These are phyloP conservation scores for Cybosia mesomella DNA, from an alignment of 2,888 invertebrate species.

Conservation along the genomic window DNA sequence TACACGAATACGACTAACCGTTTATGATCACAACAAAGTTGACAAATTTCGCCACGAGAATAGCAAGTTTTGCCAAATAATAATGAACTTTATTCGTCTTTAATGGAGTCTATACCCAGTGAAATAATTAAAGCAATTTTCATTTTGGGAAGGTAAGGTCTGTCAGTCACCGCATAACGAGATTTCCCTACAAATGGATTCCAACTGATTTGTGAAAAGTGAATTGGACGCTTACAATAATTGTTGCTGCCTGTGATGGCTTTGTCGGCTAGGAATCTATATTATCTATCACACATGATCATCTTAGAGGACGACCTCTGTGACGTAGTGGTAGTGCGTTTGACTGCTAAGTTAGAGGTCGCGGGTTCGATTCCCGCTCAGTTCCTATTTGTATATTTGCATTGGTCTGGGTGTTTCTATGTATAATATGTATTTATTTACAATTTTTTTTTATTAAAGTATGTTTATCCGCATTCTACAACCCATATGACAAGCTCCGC, in stretches of 20 bases:
- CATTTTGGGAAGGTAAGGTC: constrained; percentile 50
- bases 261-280: not conserved
- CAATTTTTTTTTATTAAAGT: too few relatives aligned
- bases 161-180: constrained; percentile 41
- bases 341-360: too few relatives aligned
- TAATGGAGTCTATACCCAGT: constrained; percentile 14
- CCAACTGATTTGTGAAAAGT: constrained; percentile 44
- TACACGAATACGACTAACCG: constrained; percentile 41
- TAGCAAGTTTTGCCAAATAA: constrained; percentile 17
- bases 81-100: constrained; percentile 30
- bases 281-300: not conserved
- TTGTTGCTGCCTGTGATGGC: constrained; percentile 20
- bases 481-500: too few relatives aligned
- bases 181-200: constrained; percentile 42
- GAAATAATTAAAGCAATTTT: constrained; percentile 41
- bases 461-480: too few relatives aligned
- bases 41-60: constrained; percentile 17
- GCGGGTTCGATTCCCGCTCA: too few relatives aligned
- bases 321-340: too few relatives aligned
- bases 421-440: too few relatives aligned
- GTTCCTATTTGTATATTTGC: too few relatives aligned
- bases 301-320: too few relatives aligned
- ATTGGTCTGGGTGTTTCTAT: too few relatives aligned
- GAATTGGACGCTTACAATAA: constrained; percentile 47
- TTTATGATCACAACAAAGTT: constrained; percentile 49